Base-by-base conservation (phyloP, 2,888 invertebrate species). In the Napeogenes sylphis region DNA sequence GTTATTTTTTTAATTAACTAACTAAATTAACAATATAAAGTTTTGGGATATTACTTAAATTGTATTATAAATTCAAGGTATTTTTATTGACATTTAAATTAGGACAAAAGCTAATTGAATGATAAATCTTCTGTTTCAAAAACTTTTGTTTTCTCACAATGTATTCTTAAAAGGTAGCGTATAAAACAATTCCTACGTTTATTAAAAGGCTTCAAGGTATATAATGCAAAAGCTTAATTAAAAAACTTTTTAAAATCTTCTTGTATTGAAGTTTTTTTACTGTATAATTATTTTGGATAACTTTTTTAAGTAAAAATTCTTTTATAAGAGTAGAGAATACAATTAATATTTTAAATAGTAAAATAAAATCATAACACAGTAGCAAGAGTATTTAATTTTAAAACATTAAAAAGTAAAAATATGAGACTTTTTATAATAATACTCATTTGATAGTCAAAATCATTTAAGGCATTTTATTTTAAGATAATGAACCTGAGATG, bases 401-500 rank as follows among this genome's bases (percentile, higher is more conserved):
- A 8, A 8, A 38, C 38, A 35, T 35, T 4, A 35, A 6, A 5
- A 35, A 35, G 4, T 35, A 4, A 5, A 3, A 6, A 35, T 4
- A 35, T 1, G 35, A 5, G 2, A 35, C 4, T 4, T 35, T 35
- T 35, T 35, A 35, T 35, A 35, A 35, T 35, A 35, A 35, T 5
- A 2, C 21, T 21, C 21, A 1, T 21, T 1, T 21, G 21, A 21
- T 21, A 21, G 21, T 42, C 42, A 12, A 42, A 10, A 10, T 42
- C 10, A 42, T 42, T n/a, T n/a, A 42, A 10, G 42, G 1, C 12
- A 1, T 12, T 42, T 42, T 55, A 46, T 38, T 35, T 60, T 55
- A 60, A 60, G 55, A 55, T 55, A 59, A 61, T 58, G 55, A 56
- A 63, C 65, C 55, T 60, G 61, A 57, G 61, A 61, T 54, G 58